Base-by-base conservation (phyloP, 2,113 vertebrate species). In the Phainopepla nitens region DNA sequence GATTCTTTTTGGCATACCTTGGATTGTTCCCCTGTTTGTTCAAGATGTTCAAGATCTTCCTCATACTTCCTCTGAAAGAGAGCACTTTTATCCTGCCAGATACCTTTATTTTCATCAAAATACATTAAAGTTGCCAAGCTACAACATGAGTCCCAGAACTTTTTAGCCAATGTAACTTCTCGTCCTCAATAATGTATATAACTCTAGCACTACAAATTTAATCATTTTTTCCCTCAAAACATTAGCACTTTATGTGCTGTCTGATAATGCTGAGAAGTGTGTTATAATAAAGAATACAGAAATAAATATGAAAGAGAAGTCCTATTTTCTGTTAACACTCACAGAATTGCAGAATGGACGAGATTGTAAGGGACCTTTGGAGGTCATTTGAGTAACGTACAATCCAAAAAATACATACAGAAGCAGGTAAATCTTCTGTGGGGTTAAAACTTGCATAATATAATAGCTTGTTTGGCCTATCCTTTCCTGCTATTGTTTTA, bases 141-240 rank as follows among this genome's bases (percentile, higher is more conserved):
- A 27, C 7, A 58, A 36, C 28, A n/a, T 15, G 28, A 66, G 69
- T 21, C 11, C 9, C 22, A 62, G 17, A 57, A 25, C 8, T 2
- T 56, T 61, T 61, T 49, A 36, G 28, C 33, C 23, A 45, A 8
- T 66, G 4, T 69, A 70, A 31, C 15, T 66, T 72, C 56, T 10
- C 15, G 29, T 71, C 11, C 6, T 82, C 35, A 16, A 5, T 35
- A 60, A 60, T 76, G 89, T 76, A 28, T 70, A 24, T 21, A 70
- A n/a, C 13, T 90, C 23, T 82, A 16, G 18, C 24, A 23, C 39
- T 68, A 53, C 2, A 84, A 54, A 66, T 54, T 7, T 17, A 58
- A 10, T 69, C 23, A 0, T 9, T 62, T 65, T 89, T 58, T 1
- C 8, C 9, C 25, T 62, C 1, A 0, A 58, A 86, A 68, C 2